phyloP scores from a whole-genome alignment of 2,888 invertebrate genomes.

The Leptopilina myrica region DNA sequence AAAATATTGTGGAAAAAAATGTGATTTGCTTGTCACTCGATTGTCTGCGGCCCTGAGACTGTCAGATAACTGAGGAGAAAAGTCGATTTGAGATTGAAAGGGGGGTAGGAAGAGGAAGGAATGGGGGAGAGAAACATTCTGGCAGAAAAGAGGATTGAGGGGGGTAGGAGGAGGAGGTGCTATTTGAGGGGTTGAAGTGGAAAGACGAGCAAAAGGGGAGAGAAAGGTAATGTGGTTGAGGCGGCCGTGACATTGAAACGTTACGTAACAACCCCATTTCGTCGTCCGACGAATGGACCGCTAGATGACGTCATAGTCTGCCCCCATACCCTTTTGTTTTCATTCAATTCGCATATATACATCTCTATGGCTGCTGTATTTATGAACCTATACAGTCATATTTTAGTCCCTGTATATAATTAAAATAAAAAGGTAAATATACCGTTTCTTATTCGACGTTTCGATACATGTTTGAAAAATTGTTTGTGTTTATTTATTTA shows the following conservation, averaged over 20 bases:
- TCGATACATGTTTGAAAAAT: no score
- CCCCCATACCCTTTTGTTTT: conserved; percentile 3
- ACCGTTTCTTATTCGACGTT: no score
- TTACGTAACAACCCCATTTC: conserved; percentile 57
- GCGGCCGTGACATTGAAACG: conserved; percentile 62
- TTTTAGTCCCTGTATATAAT: no score
- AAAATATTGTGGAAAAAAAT: no score
- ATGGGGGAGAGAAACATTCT: conserved; percentile 26
- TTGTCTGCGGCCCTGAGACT: conserved; percentile 12
- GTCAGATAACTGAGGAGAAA: conserved; percentile 3
- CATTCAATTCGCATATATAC: conserved; percentile 3
- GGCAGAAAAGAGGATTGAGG: not conserved
- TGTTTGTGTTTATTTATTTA: not conserved
- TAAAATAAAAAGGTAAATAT: no score
- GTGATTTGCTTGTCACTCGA: not conserved
- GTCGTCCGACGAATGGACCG: conserved; percentile 55
- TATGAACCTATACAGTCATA: no score
- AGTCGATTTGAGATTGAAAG: conserved; percentile 26
- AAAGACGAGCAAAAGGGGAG: conserved; percentile 15
- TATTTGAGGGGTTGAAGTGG: conserved; percentile 2
- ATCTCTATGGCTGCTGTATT: no score
- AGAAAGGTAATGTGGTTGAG: conserved; percentile 33
- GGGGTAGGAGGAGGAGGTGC: not conserved
- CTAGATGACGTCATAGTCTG: conserved; percentile 49
- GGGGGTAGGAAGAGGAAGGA: conserved; percentile 15